Evolutionary conservation across 2,113 vertebrate species (phyloP), one percentile per base, ranked within the genome.

Genomic region (Panthera leo): DNA sequence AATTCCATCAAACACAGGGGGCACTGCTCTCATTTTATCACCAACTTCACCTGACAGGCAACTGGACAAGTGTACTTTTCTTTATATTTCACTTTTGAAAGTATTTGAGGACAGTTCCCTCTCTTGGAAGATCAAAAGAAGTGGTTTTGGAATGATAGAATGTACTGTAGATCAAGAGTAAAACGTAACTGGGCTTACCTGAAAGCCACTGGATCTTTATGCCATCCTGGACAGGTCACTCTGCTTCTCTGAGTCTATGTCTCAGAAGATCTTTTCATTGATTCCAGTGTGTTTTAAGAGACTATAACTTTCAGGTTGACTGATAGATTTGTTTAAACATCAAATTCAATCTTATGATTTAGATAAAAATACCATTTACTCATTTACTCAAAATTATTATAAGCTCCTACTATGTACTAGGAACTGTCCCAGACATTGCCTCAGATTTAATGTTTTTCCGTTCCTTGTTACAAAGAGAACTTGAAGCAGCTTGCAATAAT

Each of bases 111-210:
- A 58, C 58, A 90, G 25, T 67, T 85, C 14, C 88, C 6, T 91
- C 96, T 67, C 93, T 97, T 67, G 79, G 53, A 95, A 19, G 2
- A 67, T 48, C 65, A 97, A 89, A 97, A 97, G 25, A 84, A 76
- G 83, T 34, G 34, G 29, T 83, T 84, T 34, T 5, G 55, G 65
- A 65, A 0, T 61, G 68, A 91, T 0, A 31, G 25, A 65, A 76
- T 36, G 1, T 61, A 7, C 27, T 58, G 0, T 42, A 51, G 25
- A 88, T 75, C 16, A 68, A 76, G 48, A 68, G 4, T 45, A 13
- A 80, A 68, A 93, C 34, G 21, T n/a, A 61, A 91, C 12, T 12
- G 7, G 2, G 67, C 27, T 94, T 91, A 71, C n/a, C 55, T 76
- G 68, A 53, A 11, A 94, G n/a, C 21, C 53, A 58, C 31, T 79